Percentiles rank a stretch among this genome's conserved stretches.
Conservation (phyloP, 2,888 invertebrate genomes). For the Mycalesis mineus region DNA sequence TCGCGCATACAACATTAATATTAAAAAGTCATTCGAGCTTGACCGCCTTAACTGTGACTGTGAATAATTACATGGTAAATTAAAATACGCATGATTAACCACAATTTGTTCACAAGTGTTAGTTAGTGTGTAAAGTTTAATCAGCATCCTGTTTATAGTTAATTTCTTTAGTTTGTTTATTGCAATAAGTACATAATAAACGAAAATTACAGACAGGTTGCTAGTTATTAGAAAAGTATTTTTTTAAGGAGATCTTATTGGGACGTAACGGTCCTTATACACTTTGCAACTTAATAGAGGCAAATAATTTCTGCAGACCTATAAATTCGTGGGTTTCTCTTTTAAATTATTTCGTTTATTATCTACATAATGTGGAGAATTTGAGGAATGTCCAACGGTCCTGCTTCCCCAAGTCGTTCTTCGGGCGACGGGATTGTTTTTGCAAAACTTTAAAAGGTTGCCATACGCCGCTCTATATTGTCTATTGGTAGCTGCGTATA, state of each 20-base stretch:
- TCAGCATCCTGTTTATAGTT: too few species aligned
- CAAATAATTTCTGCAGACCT: slow-evolving; percentile 31
- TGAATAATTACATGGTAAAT: neutral
- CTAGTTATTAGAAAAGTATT: too few species aligned
- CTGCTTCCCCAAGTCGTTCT: slow-evolving; percentile 69
- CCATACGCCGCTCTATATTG: slow-evolving; percentile 84
- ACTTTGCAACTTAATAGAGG: neutral
- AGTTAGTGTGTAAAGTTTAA: too few species aligned
- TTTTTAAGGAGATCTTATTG: neutral
- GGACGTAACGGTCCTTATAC: neutral
- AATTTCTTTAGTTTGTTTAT: too few species aligned
- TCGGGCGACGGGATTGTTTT: slow-evolving; percentile 54
- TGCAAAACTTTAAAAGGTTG: slow-evolving; percentile 70
- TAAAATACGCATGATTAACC: neutral
- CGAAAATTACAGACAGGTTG: too few species aligned
- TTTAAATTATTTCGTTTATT: slow-evolving; percentile 53
- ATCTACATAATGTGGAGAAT: slow-evolving; percentile 65
- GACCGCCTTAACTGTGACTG: neutral
- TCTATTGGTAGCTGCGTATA: slow-evolving; percentile 92
- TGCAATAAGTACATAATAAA: too few species aligned
- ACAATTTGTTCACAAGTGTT: neutral
- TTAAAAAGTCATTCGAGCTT: neutral
- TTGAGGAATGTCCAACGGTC: slow-evolving; percentile 68
- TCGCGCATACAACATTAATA: neutral
- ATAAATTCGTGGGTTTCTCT: slow-evolving; percentile 67